Base-by-base conservation (phyloP, 2,888 invertebrate species). In the Meiosimyza platycephala region DNA sequence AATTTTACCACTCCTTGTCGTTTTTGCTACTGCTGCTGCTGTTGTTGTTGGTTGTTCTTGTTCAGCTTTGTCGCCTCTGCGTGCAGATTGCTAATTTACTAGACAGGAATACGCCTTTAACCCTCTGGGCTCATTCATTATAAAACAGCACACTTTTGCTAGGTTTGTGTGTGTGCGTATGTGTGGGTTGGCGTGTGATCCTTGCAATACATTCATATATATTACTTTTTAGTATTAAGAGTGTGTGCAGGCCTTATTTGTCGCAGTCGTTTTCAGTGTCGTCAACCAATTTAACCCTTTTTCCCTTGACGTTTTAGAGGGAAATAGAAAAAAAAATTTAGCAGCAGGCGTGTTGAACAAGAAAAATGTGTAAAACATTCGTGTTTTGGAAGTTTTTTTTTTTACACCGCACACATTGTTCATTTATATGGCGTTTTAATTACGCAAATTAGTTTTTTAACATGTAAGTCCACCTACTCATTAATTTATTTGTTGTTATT, bases 351-450 rank as follows among this genome's bases (percentile, higher is more conserved):
- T 40, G 40, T 40, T 40, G 1, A 40, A 47, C 60, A 16, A 13
- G 40, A 16, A n/a, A 62, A 28, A 62, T 62, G 33, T 62, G 60
- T 62, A 62, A 40, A 22, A 62, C 55, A 69, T 51, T 64, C 71
- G 48, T 60, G 51, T 54, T 73, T 63, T 55, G 57, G 65, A 50
- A 62, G 68, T 57, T 63, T 60, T 67, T 66, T 33, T 28, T 65
- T 57, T n/a, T n/a, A n/a, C n/a, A 7, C 40, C 1, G 4, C 40
- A 40, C 40, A 9, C 40, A 66, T 68, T 48, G 54, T 50, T 47
- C 80, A 79, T 79, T 81, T 83, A 81, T 84, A 85, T 83, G 84
- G 84, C 80, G 83, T 86, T 86, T 85, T 86, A 86, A 86, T 86
- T 85, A 85, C 84, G 78, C 77, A 85, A 86, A 85, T 86, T 86